A percentile compares a stretch with the other conserved stretches of the same genome.
Conservation (phyloP, 2,113 vertebrate species). For the Papio anubis region DNA sequence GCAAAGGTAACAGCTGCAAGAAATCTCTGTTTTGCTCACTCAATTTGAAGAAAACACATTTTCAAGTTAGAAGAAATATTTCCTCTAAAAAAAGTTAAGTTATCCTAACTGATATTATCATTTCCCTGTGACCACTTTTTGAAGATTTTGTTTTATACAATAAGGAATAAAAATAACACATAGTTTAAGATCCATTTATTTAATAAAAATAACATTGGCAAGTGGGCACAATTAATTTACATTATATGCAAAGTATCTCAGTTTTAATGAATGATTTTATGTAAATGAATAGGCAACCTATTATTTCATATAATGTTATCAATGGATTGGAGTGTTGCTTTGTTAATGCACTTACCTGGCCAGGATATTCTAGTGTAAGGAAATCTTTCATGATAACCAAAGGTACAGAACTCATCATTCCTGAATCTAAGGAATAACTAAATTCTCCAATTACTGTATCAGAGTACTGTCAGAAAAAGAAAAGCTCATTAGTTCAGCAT, state of each 20-base stretch:
- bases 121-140: neutral
- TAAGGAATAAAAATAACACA: constrained; percentile 46
- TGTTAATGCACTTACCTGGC: constrained; percentile 35
- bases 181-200: neutral
- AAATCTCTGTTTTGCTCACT: constrained; percentile 6
- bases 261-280: constrained; percentile 58
- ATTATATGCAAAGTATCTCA: constrained; percentile 40
- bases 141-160: neutral
- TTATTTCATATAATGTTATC: constrained; percentile 52
- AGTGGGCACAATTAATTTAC: constrained; percentile 37
- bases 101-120: neutral
- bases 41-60: constrained; percentile 31
- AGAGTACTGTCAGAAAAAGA: constrained; percentile 47
- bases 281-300: constrained; percentile 22
- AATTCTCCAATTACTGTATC: constrained; percentile 46
- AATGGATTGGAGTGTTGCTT: constrained; percentile 40
- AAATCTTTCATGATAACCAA: constrained; percentile 50
- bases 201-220: constrained; percentile 48
- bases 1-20: constrained; percentile 19
- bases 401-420: constrained; percentile 44
- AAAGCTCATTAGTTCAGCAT: constrained; percentile 63
- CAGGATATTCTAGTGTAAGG: constrained; percentile 17
- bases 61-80: neutral
- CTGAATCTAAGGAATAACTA: constrained; percentile 40
- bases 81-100: neutral